Conservation (phyloP, 2,888 invertebrate genomes). For the Drosophila mayaguana region DNA sequence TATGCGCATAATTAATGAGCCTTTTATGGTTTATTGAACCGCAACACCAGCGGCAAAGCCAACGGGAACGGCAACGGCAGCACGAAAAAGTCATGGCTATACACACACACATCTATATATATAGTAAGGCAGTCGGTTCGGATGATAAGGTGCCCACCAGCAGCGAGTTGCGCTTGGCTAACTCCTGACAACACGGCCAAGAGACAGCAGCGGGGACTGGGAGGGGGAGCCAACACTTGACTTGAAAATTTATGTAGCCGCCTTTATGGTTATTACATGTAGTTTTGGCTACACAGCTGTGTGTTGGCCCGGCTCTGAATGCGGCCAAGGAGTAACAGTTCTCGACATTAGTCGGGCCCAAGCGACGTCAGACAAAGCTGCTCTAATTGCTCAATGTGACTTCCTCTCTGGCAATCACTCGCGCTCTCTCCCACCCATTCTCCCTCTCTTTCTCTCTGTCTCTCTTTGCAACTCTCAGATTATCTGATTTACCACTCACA, state of each 20-base stretch:
- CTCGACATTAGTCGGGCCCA: slow-evolving; percentile 69
- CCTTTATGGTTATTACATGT: slow-evolving; percentile 76
- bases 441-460: neutral
- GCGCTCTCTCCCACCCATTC: slow-evolving; percentile 16
- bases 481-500: slow-evolving; percentile 47
- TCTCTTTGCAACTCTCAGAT: slow-evolving; percentile 3
- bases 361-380: slow-evolving; percentile 68
- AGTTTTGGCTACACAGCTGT: slow-evolving; percentile 42
- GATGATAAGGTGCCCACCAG: slow-evolving; percentile 67
- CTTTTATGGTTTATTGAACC: slow-evolving; percentile 85
- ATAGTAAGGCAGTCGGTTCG: slow-evolving; percentile 37
- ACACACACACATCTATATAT: neutral
- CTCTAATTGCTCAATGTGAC: slow-evolving; percentile 69
- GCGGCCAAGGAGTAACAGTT: slow-evolving; percentile 24
- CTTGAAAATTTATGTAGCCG: slow-evolving; percentile 82
- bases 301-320: slow-evolving; percentile 11
- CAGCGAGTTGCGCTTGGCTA: slow-evolving; percentile 83
- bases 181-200: slow-evolving; percentile 54
- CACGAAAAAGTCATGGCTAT: slow-evolving; percentile 67
- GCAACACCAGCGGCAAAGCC: slow-evolving; percentile 54
- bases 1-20: slow-evolving; percentile 85
- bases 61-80: slow-evolving; percentile 25
- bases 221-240: slow-evolving; percentile 70
- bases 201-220: neutral
- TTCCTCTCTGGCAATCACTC: slow-evolving; percentile 26